phyloP scores from a whole-genome alignment of 2,888 invertebrate species.

The Eupithecia dodoneata region DNA sequence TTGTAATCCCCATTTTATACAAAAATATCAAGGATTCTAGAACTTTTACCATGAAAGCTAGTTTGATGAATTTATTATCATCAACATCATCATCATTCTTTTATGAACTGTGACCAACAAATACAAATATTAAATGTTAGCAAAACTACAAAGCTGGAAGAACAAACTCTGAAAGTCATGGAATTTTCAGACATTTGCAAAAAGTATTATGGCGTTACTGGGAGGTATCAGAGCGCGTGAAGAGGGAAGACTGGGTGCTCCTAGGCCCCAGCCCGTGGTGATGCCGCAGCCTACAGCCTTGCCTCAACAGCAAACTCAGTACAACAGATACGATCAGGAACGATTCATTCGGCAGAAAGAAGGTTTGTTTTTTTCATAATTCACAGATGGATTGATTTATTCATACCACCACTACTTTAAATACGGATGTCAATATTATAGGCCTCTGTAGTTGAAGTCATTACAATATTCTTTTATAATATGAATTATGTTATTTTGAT shows the following conservation, averaged over 20 bases:
- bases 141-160: neutral
- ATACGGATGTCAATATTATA: neutral
- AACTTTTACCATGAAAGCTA: too few relatives aligned
- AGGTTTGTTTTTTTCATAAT: conserved; percentile 74
- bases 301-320: conserved; percentile 90
- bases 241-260: conserved; percentile 88
- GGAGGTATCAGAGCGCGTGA: conserved; percentile 96
- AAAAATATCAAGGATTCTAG: too few relatives aligned
- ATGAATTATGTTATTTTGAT: neutral
- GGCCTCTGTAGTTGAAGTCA: neutral
- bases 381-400: neutral
- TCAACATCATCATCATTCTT: too few relatives aligned
- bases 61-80: too few relatives aligned
- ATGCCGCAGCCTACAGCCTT: conserved; percentile 87
- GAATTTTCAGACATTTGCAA: conserved; percentile 89
- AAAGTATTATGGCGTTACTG: conserved; percentile 95
- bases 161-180: neutral
- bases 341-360: conserved; percentile 96
- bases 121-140: neutral
- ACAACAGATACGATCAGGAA: conserved; percentile 99
- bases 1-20: too few relatives aligned
- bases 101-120: too few relatives aligned
- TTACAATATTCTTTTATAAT: neutral
- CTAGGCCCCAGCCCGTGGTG: conserved; percentile 82
- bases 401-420: neutral